Evolutionary conservation across 2,113 vertebrate genomes (phyloP).

Genomic region (Saccopteryx leptura): DNA sequence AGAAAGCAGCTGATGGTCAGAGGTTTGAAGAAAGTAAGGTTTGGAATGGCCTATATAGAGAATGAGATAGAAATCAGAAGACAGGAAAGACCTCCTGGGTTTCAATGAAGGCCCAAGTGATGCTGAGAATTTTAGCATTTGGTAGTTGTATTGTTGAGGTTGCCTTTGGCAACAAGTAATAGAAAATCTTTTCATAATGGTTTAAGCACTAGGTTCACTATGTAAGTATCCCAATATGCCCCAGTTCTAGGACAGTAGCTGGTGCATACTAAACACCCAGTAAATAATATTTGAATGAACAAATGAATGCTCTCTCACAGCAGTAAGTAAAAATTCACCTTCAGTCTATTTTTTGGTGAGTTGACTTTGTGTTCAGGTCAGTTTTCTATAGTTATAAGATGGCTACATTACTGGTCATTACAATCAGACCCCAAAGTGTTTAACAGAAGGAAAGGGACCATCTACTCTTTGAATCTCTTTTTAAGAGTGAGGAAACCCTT

Average conservation of each 20-base stretch:
- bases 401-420: neutral
- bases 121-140: neutral
- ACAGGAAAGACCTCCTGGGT: neutral
- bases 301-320: neutral
- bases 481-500: constrained; percentile 20
- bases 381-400: neutral
- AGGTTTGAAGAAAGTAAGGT: neutral
- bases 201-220: constrained; percentile 18
- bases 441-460: neutral
- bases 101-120: neutral
- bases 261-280: neutral
- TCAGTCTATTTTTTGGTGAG: neutral
- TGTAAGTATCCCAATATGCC: neutral
- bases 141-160: neutral
- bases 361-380: neutral
- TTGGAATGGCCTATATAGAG: neutral
- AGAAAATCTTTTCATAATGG: constrained; percentile 26
- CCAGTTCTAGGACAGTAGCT: neutral
- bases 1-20: neutral
- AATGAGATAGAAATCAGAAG: neutral
- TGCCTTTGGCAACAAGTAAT: constrained; percentile 49
- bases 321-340: neutral
- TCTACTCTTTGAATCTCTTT: neutral
- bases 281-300: neutral
- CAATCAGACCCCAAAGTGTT: neutral